These are phyloP conservation scores for Luehdorfia chinensis DNA, from an alignment of 1,140 invertebrate species.

Conservation along the genomic window DNA sequence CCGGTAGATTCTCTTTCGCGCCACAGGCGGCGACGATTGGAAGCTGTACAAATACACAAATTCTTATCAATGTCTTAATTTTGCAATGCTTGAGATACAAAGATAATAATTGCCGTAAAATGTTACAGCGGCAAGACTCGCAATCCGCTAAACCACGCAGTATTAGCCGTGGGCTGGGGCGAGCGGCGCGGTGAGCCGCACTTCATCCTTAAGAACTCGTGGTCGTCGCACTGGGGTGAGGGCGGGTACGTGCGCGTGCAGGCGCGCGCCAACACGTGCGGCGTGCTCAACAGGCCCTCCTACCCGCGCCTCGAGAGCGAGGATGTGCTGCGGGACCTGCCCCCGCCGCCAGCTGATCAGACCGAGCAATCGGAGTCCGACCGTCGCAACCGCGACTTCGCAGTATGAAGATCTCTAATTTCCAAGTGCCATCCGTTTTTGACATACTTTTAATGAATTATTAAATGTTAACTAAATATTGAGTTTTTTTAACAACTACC, in stretches of 20 bases:
- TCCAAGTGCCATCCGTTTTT: too few relatives aligned
- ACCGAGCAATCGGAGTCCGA: not conserved
- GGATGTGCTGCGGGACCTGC: slow-evolving; percentile 31
- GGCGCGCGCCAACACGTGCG: slow-evolving; percentile 47
- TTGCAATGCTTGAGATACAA: too few relatives aligned
- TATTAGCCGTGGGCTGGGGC: slow-evolving; percentile 56
- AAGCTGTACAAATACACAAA: too few relatives aligned
- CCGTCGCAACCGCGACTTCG: not conserved
- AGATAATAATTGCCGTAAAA: too few relatives aligned
- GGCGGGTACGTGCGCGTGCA: slow-evolving; percentile 47
- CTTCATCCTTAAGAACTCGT: slow-evolving; percentile 62
- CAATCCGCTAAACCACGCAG: slow-evolving; percentile 42
- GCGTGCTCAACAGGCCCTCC: slow-evolving; percentile 44
- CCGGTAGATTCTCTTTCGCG: too few relatives aligned
- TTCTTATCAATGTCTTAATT: too few relatives aligned
- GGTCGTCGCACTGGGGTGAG: slow-evolving; percentile 47
- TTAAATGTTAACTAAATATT: too few relatives aligned
- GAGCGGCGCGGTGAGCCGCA: slow-evolving; percentile 30
- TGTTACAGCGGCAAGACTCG: slow-evolving; percentile 26
- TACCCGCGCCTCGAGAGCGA: slow-evolving; percentile 39
- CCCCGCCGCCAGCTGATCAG: slow-evolving; percentile 1
- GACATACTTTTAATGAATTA: too few relatives aligned
- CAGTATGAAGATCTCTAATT: not conserved
- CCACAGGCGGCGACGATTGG: too few relatives aligned
- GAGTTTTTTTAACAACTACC: too few relatives aligned